A percentile compares a stretch with the other conserved stretches of the same genome.
Conservation (phyloP, 1,140 invertebrate species). For the Drosophila sp. region DNA sequence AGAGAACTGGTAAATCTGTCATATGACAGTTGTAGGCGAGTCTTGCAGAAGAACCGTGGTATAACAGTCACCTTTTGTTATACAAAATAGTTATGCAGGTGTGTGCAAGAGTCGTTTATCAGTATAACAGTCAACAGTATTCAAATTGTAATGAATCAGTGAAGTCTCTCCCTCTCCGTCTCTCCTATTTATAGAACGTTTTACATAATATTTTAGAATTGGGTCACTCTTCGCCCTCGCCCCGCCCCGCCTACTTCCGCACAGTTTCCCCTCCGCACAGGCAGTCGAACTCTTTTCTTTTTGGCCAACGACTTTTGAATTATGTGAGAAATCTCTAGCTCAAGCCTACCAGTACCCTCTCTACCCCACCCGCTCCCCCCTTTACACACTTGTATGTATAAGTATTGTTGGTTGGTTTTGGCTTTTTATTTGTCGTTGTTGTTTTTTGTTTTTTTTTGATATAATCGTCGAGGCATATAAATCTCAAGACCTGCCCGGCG, state of each 20-base stretch:
- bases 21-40: no score
- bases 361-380: neutral
- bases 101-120: no score
- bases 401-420: constrained; percentile 12
- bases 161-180: no score
- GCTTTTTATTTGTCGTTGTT: neutral
- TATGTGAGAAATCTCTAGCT: constrained; percentile 56
- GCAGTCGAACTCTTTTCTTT: constrained; percentile 27
- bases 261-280: neutral
- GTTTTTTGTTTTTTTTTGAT: constrained; percentile 32
- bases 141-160: no score
- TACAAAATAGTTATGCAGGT: no score
- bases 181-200: neutral
- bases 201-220: neutral
- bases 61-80: no score
- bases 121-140: no score
- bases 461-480: constrained; percentile 75
- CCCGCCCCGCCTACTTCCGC: neutral
- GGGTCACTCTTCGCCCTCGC: neutral
- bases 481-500: constrained; percentile 79
- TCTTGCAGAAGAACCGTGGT: no score
- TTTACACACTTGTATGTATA: neutral
- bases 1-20: no score
- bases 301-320: constrained; percentile 62
- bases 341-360: constrained; percentile 15